A percentile compares a stretch with the other conserved stretches of the same genome.
These are phyloP conservation scores for Hozukius guyotensis DNA, from an alignment of 2,797 vertebrate genomes.

Conservation along the genomic window DNA sequence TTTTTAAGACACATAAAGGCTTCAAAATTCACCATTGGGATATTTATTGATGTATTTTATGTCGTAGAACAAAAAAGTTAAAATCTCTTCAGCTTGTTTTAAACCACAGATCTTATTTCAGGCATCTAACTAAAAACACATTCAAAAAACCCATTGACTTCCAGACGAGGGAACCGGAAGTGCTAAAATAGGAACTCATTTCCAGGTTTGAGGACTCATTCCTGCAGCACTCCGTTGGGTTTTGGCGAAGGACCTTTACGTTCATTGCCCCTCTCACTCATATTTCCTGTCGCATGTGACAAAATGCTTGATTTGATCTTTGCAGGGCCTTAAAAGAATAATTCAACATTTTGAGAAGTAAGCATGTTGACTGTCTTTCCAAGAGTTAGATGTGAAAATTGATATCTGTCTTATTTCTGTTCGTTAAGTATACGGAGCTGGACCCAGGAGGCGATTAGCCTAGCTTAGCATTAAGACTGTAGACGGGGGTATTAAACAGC, in stretches of 20 bases:
- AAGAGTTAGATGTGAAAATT: not conserved
- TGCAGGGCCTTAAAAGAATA: not conserved
- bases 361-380: not conserved
- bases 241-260: not conserved
- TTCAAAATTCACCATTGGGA: no score
- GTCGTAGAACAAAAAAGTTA: no score
- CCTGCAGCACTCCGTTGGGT: no score
- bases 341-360: not conserved
- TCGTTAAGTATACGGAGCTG: not conserved
- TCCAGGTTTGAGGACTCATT: no score
- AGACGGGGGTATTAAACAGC: not conserved
- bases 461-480: not conserved
- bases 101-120: no score
- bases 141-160: no score
- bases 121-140: no score
- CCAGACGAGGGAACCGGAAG: no score
- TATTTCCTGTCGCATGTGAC: not conserved
- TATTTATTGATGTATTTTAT: no score
- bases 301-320: not conserved
- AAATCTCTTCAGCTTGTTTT: no score
- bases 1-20: no score
- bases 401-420: not conserved
- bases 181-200: no score
- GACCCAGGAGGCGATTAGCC: not conserved
- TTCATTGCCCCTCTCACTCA: not conserved